Conservation (phyloP, 2,888 invertebrate species). For the Cephus pygmeus region DNA sequence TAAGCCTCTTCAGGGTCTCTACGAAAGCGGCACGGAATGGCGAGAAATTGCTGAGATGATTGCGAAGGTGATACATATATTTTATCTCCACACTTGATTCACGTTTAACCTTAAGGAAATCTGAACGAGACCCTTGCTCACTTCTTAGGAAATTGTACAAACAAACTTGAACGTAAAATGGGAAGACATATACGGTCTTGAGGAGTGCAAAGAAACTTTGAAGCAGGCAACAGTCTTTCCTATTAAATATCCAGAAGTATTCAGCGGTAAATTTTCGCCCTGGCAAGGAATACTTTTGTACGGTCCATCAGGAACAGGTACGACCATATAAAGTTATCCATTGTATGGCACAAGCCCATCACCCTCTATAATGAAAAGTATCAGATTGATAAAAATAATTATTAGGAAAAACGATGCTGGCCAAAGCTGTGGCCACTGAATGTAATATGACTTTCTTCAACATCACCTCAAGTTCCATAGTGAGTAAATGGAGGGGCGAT, state of each 20-base stretch:
- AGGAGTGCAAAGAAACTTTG: constrained; percentile 78
- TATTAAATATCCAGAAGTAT: constrained; percentile 78
- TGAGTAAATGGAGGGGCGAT: constrained; percentile 97
- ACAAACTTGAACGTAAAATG: constrained; percentile 78
- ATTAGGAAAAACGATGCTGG: constrained; percentile 86
- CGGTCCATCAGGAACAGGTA: constrained; percentile 83
- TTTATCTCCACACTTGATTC: not conserved
- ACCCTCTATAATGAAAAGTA: not conserved
- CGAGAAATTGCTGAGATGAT: constrained; percentile 75
- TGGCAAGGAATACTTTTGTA: constrained; percentile 81
- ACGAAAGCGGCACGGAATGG: constrained; percentile 68
- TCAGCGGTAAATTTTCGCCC: constrained; percentile 76
- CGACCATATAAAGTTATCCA: not conserved
- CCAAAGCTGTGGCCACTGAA: constrained; percentile 88
- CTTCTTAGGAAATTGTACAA: constrained; percentile 72
- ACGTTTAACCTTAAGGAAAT: no score
- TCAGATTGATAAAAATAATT: not conserved
- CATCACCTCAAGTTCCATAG: constrained; percentile 86
- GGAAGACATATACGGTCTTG: constrained; percentile 84
- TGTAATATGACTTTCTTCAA: constrained; percentile 89
- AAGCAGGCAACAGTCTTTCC: constrained; percentile 91
- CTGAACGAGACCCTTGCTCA: not conserved
- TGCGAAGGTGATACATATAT: constrained; percentile 69
- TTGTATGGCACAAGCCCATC: not conserved
- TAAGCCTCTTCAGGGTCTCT: constrained; percentile 55